These are phyloP conservation scores for Zootoca vivipara DNA, from an alignment of 2,113 vertebrate species.

Conservation along the genomic window DNA sequence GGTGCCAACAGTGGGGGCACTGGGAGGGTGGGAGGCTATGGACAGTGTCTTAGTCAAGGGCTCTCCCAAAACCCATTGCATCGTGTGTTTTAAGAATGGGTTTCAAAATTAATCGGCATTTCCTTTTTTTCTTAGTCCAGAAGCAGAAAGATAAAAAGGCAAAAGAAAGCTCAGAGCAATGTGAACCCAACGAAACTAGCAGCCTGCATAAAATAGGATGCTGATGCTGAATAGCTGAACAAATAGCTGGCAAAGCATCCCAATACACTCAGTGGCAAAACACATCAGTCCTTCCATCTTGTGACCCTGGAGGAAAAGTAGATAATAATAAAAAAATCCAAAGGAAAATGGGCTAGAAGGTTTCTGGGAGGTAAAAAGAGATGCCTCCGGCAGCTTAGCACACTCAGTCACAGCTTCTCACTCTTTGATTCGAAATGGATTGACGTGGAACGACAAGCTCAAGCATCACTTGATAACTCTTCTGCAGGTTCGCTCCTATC, in stretches of 20 bases:
- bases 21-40: not conserved
- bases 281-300: not conserved
- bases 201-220: not conserved
- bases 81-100: not conserved
- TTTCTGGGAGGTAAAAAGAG: too few relatives aligned
- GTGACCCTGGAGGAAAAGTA: not conserved
- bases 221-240: not conserved
- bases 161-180: not conserved
- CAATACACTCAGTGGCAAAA: not conserved
- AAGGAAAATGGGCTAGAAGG: not conserved
- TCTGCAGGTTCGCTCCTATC: rapidly evolving
- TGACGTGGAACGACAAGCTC: not conserved
- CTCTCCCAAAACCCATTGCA: not conserved
- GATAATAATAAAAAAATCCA: not conserved
- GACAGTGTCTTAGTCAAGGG: too few relatives aligned
- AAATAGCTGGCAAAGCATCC: not conserved
- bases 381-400: not conserved
- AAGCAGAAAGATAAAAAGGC: not conserved
- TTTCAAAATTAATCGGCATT: not conserved
- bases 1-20: not conserved
- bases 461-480: not conserved
- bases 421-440: not conserved
- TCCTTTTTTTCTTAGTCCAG: not conserved
- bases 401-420: not conserved
- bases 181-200: not conserved